Evolutionary conservation across 2,797 vertebrate genomes (phyloP), one percentile per base, ranked within the genome.

Genomic region (Pteronotus mesoamericanus): DNA sequence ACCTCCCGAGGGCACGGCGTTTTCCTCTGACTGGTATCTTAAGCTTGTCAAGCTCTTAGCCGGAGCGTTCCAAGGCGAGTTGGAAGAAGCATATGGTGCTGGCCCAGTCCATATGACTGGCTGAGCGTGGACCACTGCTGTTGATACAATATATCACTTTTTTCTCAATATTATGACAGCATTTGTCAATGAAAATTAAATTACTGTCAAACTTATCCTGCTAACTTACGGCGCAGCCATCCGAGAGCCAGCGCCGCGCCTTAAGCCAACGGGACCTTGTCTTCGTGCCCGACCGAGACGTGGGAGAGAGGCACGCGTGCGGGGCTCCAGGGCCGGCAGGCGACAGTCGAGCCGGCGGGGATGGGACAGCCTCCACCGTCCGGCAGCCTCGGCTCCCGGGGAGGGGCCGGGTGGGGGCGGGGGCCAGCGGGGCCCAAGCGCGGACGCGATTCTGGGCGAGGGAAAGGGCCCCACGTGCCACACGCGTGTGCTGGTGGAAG

Each of bases 101-200:
- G 97, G 98, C 98, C 98, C 98, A 97, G 98, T 98, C 98, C 98
- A 99, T 99, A 99, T 98, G 98, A 99, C 98, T 98, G 98, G 98
- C 98, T 98, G 98, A 99, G 98, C 98, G 97, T 98, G 98, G 98
- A 99, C 98, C 98, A 98, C 98, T 98, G 98, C 98, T 98, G 98
- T 98, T 99, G 98, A 98, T 98, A 98, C 98, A 98, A 98, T 97
- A 97, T 97, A 97, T 98, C 97, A 98, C 98, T 98, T 98, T 98
- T 96, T 97, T 80, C 96, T 98, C 98, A 99, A 99, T 99, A 99
- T 98, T 99, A 96, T 98, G 98, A 98, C 98, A 98, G 98, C 98
- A 91, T 98, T 98, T 98, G 98, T 99, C 98, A 98, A 98, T 98
- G 98, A 98, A 98, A 98, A 98, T 99, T 98, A 98, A 98, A 99